phyloP scores from a whole-genome alignment of 2,888 invertebrate species.

The Drosophila nigritarsus region DNA sequence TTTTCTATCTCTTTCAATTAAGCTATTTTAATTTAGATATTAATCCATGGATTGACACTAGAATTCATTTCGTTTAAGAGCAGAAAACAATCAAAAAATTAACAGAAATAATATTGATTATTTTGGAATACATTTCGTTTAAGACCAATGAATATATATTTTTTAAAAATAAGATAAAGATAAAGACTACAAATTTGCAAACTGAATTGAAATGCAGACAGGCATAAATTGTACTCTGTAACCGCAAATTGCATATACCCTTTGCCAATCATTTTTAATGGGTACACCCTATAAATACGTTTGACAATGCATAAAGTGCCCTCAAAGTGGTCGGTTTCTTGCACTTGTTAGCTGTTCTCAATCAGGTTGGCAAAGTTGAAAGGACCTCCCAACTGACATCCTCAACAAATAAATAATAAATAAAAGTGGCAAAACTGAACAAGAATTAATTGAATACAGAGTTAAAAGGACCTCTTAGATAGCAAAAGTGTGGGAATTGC shows the following conservation, averaged over 20 bases:
- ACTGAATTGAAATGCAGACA: neutral
- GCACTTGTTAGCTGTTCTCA: slow-evolving; percentile 10
- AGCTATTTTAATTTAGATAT: neutral
- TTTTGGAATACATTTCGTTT: too few species aligned
- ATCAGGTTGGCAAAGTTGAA: slow-evolving; percentile 4
- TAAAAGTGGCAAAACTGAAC: neutral
- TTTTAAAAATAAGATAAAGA: neutral
- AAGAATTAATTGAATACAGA: neutral
- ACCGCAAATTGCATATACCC: slow-evolving; percentile 2
- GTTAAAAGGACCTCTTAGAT: neutral
- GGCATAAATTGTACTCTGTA: neutral
- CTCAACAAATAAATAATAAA: neutral
- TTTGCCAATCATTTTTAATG: neutral
- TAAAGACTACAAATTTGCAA: neutral
- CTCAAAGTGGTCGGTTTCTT: slow-evolving; percentile 25
- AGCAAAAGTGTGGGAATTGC: neutral
- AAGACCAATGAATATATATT: too few species aligned
- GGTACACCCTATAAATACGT: slow-evolving; percentile 22
- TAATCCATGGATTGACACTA: neutral
- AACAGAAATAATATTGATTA: neutral
- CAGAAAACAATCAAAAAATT: neutral
- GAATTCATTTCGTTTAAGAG: neutral
- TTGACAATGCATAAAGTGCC: slow-evolving; percentile 11
- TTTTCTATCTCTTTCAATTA: neutral
- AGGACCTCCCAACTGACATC: neutral